phyloP scores from a whole-genome alignment of 2,797 vertebrate genomes.

The Schizopygopsis malacanthus region DNA sequence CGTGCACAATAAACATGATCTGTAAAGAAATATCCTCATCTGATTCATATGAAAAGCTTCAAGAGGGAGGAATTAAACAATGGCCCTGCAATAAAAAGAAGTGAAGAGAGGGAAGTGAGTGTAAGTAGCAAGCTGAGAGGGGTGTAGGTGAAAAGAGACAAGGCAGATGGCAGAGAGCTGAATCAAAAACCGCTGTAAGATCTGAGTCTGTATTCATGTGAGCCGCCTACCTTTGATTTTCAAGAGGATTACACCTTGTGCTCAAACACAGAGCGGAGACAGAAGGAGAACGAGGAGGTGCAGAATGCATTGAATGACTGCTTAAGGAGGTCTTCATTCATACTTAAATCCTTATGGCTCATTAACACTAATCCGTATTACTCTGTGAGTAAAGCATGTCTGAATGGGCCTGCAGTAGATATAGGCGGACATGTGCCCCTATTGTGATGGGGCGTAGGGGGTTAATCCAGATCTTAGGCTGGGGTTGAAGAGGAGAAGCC shows the following conservation, averaged over 20 bases:
- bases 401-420: conserved; percentile 69
- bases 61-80: conserved; percentile 15
- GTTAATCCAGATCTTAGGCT: conserved; percentile 74
- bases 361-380: conserved; percentile 82
- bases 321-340: conserved; percentile 80
- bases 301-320: conserved; percentile 78
- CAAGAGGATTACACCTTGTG: conserved; percentile 84
- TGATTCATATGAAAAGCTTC: conserved; percentile 28
- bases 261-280: conserved; percentile 71
- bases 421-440: conserved; percentile 76
- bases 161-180: conserved; percentile 55
- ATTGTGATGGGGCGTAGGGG: conserved; percentile 76
- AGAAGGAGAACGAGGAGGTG: conserved; percentile 70
- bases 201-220: conserved; percentile 78
- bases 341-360: conserved; percentile 79
- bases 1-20: background rate
- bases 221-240: conserved; percentile 83
- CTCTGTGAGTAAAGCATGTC: conserved; percentile 71
- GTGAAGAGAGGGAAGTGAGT: conserved; percentile 12
- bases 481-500: conserved; percentile 45
- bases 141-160: conserved; percentile 56
- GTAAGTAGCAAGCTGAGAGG: conserved; percentile 35
- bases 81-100: background rate
- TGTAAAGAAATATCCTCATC: background rate
- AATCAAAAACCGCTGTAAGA: conserved; percentile 72